Conservation (phyloP, 2,797 vertebrate genomes). For the Acanthornis magna region DNA sequence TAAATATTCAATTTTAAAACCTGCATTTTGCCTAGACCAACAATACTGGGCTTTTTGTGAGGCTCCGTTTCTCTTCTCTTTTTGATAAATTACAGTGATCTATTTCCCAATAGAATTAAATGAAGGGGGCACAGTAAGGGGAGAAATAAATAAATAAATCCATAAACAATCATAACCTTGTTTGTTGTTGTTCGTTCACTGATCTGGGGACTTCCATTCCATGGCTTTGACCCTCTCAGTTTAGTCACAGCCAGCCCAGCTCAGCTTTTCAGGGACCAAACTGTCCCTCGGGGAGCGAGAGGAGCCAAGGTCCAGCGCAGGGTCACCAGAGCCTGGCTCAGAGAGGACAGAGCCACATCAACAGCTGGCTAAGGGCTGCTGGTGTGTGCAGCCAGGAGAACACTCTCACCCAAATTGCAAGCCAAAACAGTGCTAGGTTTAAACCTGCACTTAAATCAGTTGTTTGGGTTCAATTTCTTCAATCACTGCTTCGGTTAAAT, state of each 20-base stretch:
- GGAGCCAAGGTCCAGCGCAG: background rate
- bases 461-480: background rate
- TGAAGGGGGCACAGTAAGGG: background rate
- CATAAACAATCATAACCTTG: background rate
- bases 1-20: background rate
- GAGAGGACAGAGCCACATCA: background rate
- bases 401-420: background rate
- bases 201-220: background rate
- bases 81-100: background rate
- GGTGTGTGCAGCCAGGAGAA: background rate
- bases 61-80: background rate
- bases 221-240: background rate
- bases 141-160: background rate
- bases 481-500: background rate
- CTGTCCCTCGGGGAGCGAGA: rapidly evolving
- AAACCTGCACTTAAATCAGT: background rate
- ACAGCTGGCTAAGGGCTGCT: background rate
- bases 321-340: background rate
- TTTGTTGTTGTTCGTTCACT: background rate
- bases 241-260: background rate
- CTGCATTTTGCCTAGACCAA: background rate
- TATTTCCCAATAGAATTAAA: background rate
- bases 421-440: background rate
- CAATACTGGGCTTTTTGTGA: background rate
- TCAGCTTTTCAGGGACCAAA: background rate